A percentile compares a stretch with the other conserved stretches of the same genome.
phyloP scores from a whole-genome alignment of 2,113 vertebrate species.

The Vireo altiloquus region DNA sequence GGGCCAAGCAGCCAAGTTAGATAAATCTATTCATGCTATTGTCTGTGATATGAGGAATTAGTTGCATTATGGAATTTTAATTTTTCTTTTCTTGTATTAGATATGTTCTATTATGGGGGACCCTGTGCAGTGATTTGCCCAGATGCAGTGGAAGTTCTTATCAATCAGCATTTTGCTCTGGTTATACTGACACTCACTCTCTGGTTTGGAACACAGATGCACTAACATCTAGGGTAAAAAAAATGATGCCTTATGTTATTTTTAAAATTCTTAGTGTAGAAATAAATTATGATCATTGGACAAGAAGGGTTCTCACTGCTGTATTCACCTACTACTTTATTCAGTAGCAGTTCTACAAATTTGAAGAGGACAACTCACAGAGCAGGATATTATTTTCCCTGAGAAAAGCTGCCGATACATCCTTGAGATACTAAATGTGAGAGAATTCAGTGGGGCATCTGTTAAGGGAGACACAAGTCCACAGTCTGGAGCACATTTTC shows the following conservation, averaged over 20 bases:
- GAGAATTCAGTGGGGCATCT: background rate
- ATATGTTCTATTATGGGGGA: background rate
- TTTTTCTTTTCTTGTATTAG: background rate
- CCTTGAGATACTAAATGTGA: background rate
- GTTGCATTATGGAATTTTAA: background rate
- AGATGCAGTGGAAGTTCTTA: background rate
- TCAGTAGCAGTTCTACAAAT: background rate
- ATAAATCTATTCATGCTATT: background rate
- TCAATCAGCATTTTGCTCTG: background rate
- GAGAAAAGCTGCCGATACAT: background rate
- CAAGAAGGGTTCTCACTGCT: background rate
- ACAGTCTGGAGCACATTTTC: background rate
- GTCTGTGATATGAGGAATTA: background rate
- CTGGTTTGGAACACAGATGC: accelerated
- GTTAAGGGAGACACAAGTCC: background rate
- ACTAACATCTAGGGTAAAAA: background rate
- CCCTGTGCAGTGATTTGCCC: background rate
- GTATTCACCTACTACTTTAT: background rate
- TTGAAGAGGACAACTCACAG: background rate
- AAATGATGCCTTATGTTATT: background rate
- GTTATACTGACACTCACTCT: background rate
- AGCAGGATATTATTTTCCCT: background rate
- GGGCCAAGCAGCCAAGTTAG: background rate
- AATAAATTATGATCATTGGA: background rate
- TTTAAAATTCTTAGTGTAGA: background rate